Base-by-base conservation (phyloP, 2,797 vertebrate species). In the Phataginus tetradactyla region DNA sequence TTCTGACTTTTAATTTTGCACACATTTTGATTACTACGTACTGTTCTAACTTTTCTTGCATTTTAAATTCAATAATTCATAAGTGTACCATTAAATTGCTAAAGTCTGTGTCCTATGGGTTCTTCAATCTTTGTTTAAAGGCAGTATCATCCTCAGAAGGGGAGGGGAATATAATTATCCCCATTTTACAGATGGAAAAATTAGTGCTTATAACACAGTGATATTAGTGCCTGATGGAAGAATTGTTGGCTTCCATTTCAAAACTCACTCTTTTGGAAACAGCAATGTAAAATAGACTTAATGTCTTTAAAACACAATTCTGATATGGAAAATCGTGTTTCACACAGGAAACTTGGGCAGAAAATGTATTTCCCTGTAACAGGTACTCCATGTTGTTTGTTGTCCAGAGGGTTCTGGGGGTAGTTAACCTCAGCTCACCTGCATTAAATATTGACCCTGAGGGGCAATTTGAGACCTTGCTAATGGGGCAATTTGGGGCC, bases 381-480 rank as follows among this genome's bases (percentile, higher is more conserved):
- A 94, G 91, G 93, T 96, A 71, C 95, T 96, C 77, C 71, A 88
- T 21, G 3, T 72, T 97, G 96, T 97, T 97, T 98, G 95, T 95
- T 97, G 96, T 97, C 97, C 95, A 83, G 93, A 93, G 87, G 96
- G 84, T 97, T 96, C 95, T 83, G 94, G 96, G 61, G 94, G 90
- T 97, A 96, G 97, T 98, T 98, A 97, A 98, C 98, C 98, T 96
- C 97, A 97, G 87, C 87, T 98, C 98, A 98, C 97, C 97, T 98
- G 98, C 97, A 97, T 97, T 97, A 98, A 98, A 97, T 96, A 98
- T 95, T 98, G 98, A 98, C 98, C 97, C 97, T 84, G 87, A 97
- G 98, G 97, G 97, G 98, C 97, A 98, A 98, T 95, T 88, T 97
- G 96, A 96, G 97, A 84, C 98, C 96, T 93, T 95, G 95, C 97